Conservation (phyloP, 1,140 invertebrate genomes). For the Drosophila subobscura region DNA sequence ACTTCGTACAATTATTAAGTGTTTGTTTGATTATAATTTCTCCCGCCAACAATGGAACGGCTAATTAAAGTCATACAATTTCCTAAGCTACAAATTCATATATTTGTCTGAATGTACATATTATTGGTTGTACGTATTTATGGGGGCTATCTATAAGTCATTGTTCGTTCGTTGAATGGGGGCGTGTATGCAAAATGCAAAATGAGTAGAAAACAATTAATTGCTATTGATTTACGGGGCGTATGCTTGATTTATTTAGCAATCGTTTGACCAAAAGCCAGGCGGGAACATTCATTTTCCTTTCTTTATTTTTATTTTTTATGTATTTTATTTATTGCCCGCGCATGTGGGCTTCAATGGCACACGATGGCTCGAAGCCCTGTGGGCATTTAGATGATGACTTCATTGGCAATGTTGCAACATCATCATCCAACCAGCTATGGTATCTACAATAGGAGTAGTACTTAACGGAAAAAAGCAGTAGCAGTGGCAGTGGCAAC, state of each 20-base stretch:
- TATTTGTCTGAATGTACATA: not conserved
- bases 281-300: constrained; percentile 39
- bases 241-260: constrained; percentile 72
- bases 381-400: constrained; percentile 41
- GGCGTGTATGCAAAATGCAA: constrained; percentile 45
- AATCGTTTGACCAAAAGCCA: constrained; percentile 49
- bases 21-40: constrained; percentile 1
- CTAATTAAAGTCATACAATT: constrained; percentile 50
- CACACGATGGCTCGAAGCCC: constrained; percentile 4
- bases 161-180: constrained; percentile 37
- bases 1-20: no score
- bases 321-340: constrained; percentile 51
- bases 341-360: constrained; percentile 33
- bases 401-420: constrained; percentile 55
- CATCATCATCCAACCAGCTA: constrained; percentile 30
- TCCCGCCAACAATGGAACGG: constrained; percentile 15
- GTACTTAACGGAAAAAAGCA: constrained; percentile 33
- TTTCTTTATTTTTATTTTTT: constrained; percentile 25
- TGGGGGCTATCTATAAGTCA: constrained; percentile 27
- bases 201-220: constrained; percentile 63
- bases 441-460: constrained; percentile 21
- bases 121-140: constrained; percentile 28
- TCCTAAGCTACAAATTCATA: not conserved
- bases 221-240: constrained; percentile 74
- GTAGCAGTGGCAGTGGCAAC: constrained; percentile 21